These are phyloP conservation scores for Nerophis lumbriciformis DNA, from an alignment of 2,113 vertebrate genomes.

Conservation along the genomic window DNA sequence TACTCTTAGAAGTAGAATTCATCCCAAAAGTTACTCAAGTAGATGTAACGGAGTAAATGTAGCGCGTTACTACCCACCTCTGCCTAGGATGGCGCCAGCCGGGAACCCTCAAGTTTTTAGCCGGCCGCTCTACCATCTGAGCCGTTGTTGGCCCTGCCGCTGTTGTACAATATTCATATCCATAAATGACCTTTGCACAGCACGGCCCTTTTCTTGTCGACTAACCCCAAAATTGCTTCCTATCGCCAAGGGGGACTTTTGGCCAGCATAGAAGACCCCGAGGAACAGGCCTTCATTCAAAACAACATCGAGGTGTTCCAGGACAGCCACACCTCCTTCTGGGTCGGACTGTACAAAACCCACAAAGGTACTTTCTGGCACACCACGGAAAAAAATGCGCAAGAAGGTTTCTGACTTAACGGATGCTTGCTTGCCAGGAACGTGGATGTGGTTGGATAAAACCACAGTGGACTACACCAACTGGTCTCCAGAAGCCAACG, in stretches of 20 bases:
- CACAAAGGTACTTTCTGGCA: conserved; percentile 40
- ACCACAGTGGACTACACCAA: conserved; percentile 80
- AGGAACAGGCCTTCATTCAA: conserved; percentile 77
- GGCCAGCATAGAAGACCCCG: conserved; percentile 75
- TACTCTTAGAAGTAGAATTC: too few species aligned
- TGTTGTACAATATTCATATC: too few species aligned
- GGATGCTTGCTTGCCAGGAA: conserved; percentile 52
- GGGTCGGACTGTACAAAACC: conserved; percentile 62
- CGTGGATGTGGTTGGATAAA: conserved; percentile 83
- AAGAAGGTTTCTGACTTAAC: background rate
- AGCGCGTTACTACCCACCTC: too few species aligned
- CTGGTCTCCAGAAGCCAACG: conserved; percentile 76
- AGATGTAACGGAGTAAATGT: too few species aligned
- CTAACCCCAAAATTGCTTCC: background rate
- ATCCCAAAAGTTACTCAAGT: too few species aligned
- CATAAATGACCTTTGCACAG: too few species aligned
- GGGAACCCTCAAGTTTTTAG: too few species aligned
- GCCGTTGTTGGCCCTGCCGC: too few species aligned
- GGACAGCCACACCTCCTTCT: conserved; percentile 54
- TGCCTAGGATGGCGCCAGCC: too few species aligned
- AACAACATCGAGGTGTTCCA: conserved; percentile 64
- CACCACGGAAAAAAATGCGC: background rate
- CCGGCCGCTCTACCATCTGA: too few species aligned
- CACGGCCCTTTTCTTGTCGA: too few species aligned
- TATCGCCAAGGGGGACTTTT: conserved; percentile 60